Percentiles rank a stretch among this genome's conserved stretches.
phyloP scores from a whole-genome alignment of 1,140 invertebrate species.

The Pogonomyrmex californicus region DNA sequence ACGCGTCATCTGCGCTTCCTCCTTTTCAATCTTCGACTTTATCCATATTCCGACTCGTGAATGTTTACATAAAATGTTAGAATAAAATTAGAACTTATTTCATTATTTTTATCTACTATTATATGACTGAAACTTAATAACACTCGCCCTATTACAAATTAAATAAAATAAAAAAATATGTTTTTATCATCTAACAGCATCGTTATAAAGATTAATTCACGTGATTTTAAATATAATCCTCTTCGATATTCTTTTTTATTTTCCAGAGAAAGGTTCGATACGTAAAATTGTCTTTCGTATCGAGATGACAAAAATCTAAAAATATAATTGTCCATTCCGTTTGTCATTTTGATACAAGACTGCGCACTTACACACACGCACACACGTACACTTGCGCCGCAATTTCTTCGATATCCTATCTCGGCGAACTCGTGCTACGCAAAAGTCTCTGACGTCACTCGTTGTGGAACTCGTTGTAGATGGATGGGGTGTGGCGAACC shows the following conservation, averaged over 20 bases:
- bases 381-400: conserved; percentile 32
- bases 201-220: background rate
- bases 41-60: conserved; percentile 1
- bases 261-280: background rate
- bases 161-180: conserved; percentile 10
- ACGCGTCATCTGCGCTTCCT: conserved; percentile 40
- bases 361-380: background rate
- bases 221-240: conserved; percentile 3
- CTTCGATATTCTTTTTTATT: background rate
- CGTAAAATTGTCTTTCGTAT: background rate
- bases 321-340: background rate
- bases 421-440: conserved; percentile 32
- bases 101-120: background rate
- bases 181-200: background rate
- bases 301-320: background rate
- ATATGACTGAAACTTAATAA: background rate
- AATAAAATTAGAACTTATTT: background rate
- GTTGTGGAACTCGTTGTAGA: conserved; percentile 41
- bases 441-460: conserved; percentile 68
- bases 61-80: background rate
- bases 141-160: background rate
- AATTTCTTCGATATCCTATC: conserved; percentile 37
- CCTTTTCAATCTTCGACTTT: conserved; percentile 19
- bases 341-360: background rate
- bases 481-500: conserved; percentile 59